phyloP scores from a whole-genome alignment of 2,797 vertebrate species.

The Enteromius thamalakanensis region DNA sequence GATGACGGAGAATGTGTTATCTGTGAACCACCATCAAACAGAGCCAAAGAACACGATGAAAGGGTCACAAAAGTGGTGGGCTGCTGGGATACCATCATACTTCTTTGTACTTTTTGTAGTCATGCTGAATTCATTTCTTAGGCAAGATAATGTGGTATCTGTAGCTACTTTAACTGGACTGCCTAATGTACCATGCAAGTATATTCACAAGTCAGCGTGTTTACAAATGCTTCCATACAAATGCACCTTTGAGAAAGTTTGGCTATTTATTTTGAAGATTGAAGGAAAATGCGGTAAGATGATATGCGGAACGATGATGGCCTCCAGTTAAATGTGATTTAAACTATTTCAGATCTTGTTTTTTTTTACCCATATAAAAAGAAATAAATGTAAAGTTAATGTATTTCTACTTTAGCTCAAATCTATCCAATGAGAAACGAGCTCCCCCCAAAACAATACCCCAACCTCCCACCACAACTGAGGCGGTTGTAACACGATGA shows the following conservation, averaged over 20 bases:
- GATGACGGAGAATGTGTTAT: conserved; percentile 1
- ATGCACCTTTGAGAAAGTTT: background rate
- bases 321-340: conserved; percentile 46
- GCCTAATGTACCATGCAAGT: background rate
- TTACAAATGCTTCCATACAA: background rate
- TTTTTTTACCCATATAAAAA: background rate
- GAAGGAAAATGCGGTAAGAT: conserved; percentile 42
- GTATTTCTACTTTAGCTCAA: too few species aligned
- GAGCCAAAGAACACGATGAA: conserved; percentile 12
- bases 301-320: conserved; percentile 42
- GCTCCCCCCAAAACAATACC: too few species aligned
- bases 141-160: background rate
- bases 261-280: background rate
- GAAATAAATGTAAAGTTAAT: too few species aligned
- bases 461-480: too few species aligned
- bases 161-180: background rate
- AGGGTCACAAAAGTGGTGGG: background rate
- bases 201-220: background rate
- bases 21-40: conserved; percentile 16
- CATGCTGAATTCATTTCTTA: background rate
- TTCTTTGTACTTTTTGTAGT: background rate
- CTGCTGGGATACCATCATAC: background rate
- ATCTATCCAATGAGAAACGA: too few species aligned
- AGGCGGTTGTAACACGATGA: too few species aligned
- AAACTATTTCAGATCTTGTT: background rate